Conservation (phyloP, 2,797 vertebrate species). For the Coreius guichenoti region DNA sequence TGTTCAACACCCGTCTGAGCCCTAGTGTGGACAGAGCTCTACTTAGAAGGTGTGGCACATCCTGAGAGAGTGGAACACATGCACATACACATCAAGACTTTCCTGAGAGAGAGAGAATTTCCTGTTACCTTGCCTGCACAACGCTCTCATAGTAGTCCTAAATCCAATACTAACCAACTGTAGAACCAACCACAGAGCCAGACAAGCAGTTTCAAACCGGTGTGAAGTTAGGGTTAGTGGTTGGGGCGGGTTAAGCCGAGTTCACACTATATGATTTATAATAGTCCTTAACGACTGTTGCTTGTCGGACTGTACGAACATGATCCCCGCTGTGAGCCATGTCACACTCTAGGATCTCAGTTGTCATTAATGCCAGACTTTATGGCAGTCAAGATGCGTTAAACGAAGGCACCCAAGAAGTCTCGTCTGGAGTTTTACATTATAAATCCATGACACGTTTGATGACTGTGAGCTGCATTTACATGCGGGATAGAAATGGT, state of each 20-base stretch:
- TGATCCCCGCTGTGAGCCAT: not conserved
- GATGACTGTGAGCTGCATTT: too few relatives aligned
- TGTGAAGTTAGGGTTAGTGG: not conserved
- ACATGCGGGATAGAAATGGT: too few relatives aligned
- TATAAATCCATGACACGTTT: too few relatives aligned
- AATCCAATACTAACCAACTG: not conserved
- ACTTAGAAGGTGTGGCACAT: constrained; percentile 50
- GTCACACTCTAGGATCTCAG: not conserved
- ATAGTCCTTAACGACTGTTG: not conserved
- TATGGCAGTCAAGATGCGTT: not conserved
- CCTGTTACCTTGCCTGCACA: constrained; percentile 33
- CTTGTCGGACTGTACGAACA: not conserved
- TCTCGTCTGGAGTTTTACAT: not conserved
- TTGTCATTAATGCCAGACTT: too few relatives aligned
- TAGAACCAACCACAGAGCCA: not conserved
- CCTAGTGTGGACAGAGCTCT: constrained; percentile 51
- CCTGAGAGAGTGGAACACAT: constrained; percentile 57
- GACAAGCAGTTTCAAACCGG: not conserved
- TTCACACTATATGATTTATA: not conserved
- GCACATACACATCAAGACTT: constrained; percentile 39
- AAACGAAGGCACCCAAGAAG: not conserved
- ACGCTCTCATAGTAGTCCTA: constrained; percentile 11
- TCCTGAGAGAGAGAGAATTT: too few relatives aligned
- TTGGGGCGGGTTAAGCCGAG: not conserved
- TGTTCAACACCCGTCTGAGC: constrained; percentile 53